Evolutionary conservation across 2,113 vertebrate species (phyloP).

Genomic region (Chaetodon trifascialis): DNA sequence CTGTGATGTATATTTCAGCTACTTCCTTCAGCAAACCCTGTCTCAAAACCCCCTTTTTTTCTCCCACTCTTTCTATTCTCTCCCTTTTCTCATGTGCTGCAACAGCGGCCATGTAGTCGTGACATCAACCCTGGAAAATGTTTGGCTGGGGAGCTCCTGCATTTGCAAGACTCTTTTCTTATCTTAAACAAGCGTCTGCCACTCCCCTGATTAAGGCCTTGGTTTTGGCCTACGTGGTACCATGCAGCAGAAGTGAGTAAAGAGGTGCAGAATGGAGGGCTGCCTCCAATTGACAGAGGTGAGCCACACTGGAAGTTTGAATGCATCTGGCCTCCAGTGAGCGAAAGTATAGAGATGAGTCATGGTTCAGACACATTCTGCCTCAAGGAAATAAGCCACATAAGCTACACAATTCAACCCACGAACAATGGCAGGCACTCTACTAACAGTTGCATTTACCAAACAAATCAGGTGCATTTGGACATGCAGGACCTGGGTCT

Average conservation of each 20-base stretch:
- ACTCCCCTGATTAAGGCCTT: slow-evolving; percentile 58
- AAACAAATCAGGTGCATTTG: neutral
- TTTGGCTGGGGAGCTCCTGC: slow-evolving; percentile 36
- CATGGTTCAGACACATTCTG: slow-evolving; percentile 26
- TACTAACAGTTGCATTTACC: neutral
- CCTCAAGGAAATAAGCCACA: slow-evolving; percentile 8
- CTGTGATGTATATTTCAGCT: slow-evolving; percentile 83
- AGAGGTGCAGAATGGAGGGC: slow-evolving; percentile 22
- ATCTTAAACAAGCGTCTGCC: slow-evolving; percentile 49
- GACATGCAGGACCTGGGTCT: neutral
- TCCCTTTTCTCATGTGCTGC: slow-evolving; percentile 37
- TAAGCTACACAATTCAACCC: slow-evolving; percentile 11
- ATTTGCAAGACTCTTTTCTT: slow-evolving; percentile 27
- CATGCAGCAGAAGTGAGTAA: slow-evolving; percentile 44
- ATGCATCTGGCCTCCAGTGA: slow-evolving; percentile 41
- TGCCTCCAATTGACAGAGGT: slow-evolving; percentile 28
- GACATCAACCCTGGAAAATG: slow-evolving; percentile 59
- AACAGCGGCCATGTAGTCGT: slow-evolving; percentile 53
- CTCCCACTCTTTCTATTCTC: slow-evolving; percentile 24
- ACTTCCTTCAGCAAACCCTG: slow-evolving; percentile 66
- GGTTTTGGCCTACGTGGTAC: slow-evolving; percentile 32
- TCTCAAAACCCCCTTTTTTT: slow-evolving; percentile 44
- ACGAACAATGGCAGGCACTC: slow-evolving; percentile 23
- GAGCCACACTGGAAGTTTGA: slow-evolving; percentile 40
- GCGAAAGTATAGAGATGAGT: slow-evolving; percentile 43